Evolutionary conservation across 2,113 vertebrate genomes (phyloP).

Genomic region (Natator depressus): DNA sequence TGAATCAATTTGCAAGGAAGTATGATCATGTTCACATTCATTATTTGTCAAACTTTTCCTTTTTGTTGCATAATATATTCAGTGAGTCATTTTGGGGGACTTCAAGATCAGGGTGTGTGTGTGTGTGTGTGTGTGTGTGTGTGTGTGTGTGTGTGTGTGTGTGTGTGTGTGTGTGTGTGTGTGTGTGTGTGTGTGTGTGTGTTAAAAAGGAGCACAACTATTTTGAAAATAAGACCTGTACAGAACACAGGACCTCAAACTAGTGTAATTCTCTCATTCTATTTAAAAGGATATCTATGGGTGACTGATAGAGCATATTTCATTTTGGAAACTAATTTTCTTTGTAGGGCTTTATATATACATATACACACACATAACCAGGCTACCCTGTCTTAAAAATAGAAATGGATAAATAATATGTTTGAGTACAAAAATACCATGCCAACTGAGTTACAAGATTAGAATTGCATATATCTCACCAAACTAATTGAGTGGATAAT

Average conservation of each 20-base stretch:
- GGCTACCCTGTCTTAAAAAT: neutral
- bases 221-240: neutral
- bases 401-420: neutral
- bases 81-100: neutral
- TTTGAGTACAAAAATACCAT: neutral
- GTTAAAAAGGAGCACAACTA: neutral
- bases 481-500: neutral
- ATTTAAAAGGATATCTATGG: neutral
- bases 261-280: neutral
- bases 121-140: no score
- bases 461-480: neutral
- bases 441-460: neutral
- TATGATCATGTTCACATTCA: neutral
- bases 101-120: neutral
- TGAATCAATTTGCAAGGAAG: no score
- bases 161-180: no score
- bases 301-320: neutral
- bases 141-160: no score
- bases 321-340: fast-evolving
- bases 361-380: neutral
- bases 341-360: fast-evolving
- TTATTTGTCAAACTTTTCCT: neutral
- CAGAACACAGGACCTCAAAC: neutral
- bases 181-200: no score
- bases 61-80: neutral